These are phyloP conservation scores for Chaetodon trifascialis DNA, from an alignment of 2,113 vertebrate species.

Conservation along the genomic window DNA sequence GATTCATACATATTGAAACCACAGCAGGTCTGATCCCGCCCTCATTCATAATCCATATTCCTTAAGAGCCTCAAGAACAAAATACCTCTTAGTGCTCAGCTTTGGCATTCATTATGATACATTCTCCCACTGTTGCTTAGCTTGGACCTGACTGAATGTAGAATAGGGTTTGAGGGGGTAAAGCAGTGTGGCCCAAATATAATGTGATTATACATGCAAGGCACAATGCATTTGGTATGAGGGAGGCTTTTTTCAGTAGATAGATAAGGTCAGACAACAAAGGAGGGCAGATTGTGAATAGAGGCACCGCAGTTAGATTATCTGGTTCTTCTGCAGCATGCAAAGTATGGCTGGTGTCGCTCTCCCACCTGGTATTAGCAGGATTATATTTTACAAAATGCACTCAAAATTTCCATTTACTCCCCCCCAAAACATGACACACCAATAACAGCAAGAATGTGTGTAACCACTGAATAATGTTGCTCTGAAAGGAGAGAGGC, in stretches of 20 bases:
- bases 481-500: neutral
- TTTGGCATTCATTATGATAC: conserved; percentile 71
- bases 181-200: conserved; percentile 36
- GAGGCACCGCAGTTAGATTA: neutral
- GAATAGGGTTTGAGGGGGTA: conserved; percentile 22
- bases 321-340: neutral
- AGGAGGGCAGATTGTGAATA: conserved; percentile 34
- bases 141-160: conserved; percentile 40
- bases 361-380: neutral
- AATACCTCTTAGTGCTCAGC: conserved; percentile 73
- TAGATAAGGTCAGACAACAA: conserved; percentile 40
- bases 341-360: neutral
- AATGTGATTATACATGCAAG: conserved; percentile 52
- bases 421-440: too few relatives aligned
- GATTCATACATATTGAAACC: conserved; percentile 82
- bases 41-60: conserved; percentile 81
- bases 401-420: neutral
- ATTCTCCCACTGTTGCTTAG: conserved; percentile 56
- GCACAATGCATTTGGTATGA: conserved; percentile 27
- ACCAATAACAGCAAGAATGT: neutral
- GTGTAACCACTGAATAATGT: neutral
- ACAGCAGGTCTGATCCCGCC: conserved; percentile 74
- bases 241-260: conserved; percentile 35
- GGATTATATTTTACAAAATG: neutral
- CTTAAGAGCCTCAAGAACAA: conserved; percentile 74